A percentile compares a stretch with the other conserved stretches of the same genome.
These are phyloP conservation scores for Nebria salina DNA, from an alignment of 2,888 invertebrate genomes.

Conservation along the genomic window DNA sequence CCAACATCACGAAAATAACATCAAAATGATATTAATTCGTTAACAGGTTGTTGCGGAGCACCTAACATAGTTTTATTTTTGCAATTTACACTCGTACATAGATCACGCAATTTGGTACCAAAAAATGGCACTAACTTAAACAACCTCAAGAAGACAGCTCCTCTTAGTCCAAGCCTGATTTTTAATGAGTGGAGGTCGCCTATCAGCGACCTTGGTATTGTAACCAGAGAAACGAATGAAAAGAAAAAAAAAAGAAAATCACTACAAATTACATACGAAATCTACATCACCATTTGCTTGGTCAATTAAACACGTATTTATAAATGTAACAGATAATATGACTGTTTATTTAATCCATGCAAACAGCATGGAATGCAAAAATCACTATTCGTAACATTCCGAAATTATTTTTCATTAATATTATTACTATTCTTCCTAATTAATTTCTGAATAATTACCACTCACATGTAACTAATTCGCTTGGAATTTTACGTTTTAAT, in stretches of 20 bases:
- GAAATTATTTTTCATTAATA: neutral
- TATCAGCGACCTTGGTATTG: neutral
- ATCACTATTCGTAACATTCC: neutral
- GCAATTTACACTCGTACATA: neutral
- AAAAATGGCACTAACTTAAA: too few species aligned
- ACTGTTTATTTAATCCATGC: neutral
- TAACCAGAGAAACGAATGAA: neutral
- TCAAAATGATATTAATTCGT: slow-evolving; percentile 30
- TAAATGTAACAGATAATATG: slow-evolving; percentile 26
- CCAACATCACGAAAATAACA: slow-evolving; percentile 39
- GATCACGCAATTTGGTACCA: too few species aligned
- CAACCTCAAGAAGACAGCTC: too few species aligned
- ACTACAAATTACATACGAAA: slow-evolving; percentile 43
- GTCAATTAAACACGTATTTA: slow-evolving; percentile 45
- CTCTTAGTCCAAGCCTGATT: neutral
- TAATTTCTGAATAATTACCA: neutral
- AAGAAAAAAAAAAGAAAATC: slow-evolving; percentile 32
- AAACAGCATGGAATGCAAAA: neutral
- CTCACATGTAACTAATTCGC: neutral
- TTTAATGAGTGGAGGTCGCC: neutral
- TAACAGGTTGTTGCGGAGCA: slow-evolving; percentile 32
- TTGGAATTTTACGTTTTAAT: neutral
- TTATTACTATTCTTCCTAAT: neutral
- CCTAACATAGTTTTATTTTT: neutral
- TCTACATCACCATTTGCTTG: slow-evolving; percentile 40